Evolutionary conservation across 2,797 vertebrate genomes (phyloP).

Genomic region (Crenuchus spilurus): DNA sequence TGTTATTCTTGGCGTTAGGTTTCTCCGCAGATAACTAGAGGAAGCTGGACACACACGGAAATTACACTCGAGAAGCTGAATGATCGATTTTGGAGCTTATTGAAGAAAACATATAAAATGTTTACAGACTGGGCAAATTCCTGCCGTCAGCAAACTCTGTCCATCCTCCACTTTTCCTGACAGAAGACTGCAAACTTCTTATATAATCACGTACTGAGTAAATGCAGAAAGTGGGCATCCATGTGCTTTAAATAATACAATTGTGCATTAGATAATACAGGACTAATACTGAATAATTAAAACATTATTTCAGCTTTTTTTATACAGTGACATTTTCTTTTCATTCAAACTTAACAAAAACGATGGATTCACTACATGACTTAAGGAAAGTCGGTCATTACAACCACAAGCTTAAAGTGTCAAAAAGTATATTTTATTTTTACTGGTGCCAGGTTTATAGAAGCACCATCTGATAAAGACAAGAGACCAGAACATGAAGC

Average conservation of each 20-base stretch:
- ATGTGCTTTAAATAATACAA: constrained; percentile 57
- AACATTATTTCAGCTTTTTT: too few relatives aligned
- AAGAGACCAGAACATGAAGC: neutral
- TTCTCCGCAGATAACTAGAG: constrained; percentile 48
- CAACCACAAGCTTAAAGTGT: too few relatives aligned
- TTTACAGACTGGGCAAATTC: constrained; percentile 43
- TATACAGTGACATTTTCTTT: too few relatives aligned
- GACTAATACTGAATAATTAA: too few relatives aligned
- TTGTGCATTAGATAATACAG: too few relatives aligned
- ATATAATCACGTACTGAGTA: constrained; percentile 6
- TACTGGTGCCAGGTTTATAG: neutral
- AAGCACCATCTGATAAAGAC: neutral
- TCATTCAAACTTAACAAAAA: too few relatives aligned
- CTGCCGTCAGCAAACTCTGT: neutral
- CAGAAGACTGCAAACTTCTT: constrained; percentile 14
- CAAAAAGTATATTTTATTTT: neutral
- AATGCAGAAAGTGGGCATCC: constrained; percentile 9
- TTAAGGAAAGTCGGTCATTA: too few relatives aligned
- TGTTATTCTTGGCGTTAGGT: constrained; percentile 67
- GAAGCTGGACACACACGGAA: constrained; percentile 45
- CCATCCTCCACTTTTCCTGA: neutral
- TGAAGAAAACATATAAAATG: constrained; percentile 21
- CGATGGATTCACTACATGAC: too few relatives aligned
- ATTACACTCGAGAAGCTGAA: constrained; percentile 45
- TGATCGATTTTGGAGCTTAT: constrained; percentile 52